Base-by-base conservation (phyloP, 2,113 vertebrate genomes). In the Proteles cristata region DNA sequence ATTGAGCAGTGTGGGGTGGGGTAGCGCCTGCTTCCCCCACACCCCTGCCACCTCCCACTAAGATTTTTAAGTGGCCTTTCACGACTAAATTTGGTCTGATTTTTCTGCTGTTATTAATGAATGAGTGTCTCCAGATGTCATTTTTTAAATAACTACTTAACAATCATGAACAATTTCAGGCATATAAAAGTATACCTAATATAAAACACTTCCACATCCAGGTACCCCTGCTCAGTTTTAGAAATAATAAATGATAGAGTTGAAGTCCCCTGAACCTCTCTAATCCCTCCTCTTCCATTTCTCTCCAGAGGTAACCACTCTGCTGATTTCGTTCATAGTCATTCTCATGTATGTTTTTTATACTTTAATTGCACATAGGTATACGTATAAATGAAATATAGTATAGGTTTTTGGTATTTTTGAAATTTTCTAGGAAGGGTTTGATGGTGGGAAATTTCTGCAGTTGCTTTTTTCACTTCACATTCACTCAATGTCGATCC, bases 51-150 rank as follows among this genome's bases (percentile, higher is more conserved):
- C 26, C 26, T 77, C 26, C 74, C 43, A 45, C 80, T 88, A 15
- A 66, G 28, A 91, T 82, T 92, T 74, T 77, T 69, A 71, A 81
- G 28, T 7, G 76, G 10, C 50, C 39, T 94, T 81, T 93, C 48
- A 77, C 80, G 53, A 80, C 63, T 94, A 79, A 94, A 81, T 81
- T 77, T 80, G 50, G 11, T 43, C 90, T 94, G 23, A 58, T 94
- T 95, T 93, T 90, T 95, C 74, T 77, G 16, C 69, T 68, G 21
- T 23, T 48, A 26, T 93, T 83, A 87, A 76, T 95, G n/a, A 85
- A 69, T 43, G 15, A 61, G 7, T 77, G 11, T 76, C 21, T 96
- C 61, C 53, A 39, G 19, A 26, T 39, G 16, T 28, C 61, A 83
- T 79, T 93, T 97, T 79, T 92, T 69, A 21, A 68, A 50, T 65